These are phyloP conservation scores for Phoxinus phoxinus DNA, from an alignment of 2,113 vertebrate species.

Conservation along the genomic window DNA sequence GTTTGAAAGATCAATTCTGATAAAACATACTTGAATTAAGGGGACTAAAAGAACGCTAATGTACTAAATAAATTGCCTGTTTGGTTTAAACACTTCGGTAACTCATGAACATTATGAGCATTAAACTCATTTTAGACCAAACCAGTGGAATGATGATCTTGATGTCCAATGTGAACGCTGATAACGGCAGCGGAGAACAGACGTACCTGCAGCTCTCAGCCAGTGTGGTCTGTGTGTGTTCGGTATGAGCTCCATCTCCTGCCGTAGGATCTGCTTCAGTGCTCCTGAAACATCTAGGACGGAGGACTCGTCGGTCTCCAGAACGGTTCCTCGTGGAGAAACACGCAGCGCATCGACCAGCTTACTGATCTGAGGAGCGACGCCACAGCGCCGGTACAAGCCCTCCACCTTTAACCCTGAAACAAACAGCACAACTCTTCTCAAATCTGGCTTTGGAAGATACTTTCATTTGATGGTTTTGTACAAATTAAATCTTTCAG, in stretches of 20 bases:
- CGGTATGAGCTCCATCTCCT: constrained; percentile 64
- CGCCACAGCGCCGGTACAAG: constrained; percentile 76
- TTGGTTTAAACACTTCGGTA: no score
- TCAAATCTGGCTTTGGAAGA: neutral
- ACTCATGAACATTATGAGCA: no score
- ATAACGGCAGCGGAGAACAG: neutral
- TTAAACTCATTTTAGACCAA: neutral
- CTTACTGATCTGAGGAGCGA: constrained; percentile 62
- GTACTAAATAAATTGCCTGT: no score
- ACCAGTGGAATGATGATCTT: neutral
- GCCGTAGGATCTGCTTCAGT: constrained; percentile 73
- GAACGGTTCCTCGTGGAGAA: constrained; percentile 60
- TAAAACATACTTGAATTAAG: no score
- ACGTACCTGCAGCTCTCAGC: constrained; percentile 71
- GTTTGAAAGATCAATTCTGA: no score
- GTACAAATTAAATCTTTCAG: neutral
- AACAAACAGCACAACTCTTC: neutral
- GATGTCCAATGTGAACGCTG: neutral
- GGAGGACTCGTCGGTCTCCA: constrained; percentile 69
- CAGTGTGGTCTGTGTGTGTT: constrained; percentile 58
- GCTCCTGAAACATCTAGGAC: constrained; percentile 70
- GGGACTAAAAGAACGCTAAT: no score
- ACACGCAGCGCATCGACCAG: constrained; percentile 69
- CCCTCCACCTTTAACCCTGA: constrained; percentile 78
- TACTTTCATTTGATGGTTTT: neutral